Conservation (phyloP, 2,888 invertebrate species). For the Agrotis puta region DNA sequence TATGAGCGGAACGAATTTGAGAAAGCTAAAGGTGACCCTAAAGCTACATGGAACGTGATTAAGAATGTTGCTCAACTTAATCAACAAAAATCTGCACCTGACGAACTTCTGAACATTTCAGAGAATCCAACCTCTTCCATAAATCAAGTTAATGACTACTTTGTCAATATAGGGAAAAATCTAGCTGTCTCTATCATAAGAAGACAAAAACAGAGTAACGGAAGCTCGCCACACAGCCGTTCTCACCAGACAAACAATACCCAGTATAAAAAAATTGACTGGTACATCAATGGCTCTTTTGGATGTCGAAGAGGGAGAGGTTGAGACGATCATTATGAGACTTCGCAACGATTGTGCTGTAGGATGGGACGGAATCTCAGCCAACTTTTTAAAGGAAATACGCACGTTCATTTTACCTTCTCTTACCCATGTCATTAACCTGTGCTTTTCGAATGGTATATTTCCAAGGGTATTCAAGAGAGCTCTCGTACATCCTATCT, state of each 20-base stretch:
- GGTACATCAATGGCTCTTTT: slow-evolving; percentile 1
- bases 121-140: neutral
- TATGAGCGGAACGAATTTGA: neutral
- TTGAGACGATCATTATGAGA: neutral
- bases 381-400: neutral
- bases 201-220: neutral
- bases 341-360: neutral
- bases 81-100: neutral
- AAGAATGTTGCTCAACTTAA: neutral
- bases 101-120: neutral
- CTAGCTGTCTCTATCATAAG: neutral
- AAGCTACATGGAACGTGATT: neutral
- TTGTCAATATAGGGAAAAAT: too few relatives aligned
- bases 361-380: slow-evolving; percentile 1
- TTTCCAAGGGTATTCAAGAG: neutral
- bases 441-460: neutral
- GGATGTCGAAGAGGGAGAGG: neutral
- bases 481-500: too few relatives aligned
- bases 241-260: neutral
- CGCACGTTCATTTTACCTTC: neutral
- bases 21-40: neutral
- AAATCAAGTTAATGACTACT: too few relatives aligned
- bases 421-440: neutral
- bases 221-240: neutral
- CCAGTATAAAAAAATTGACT: too few relatives aligned